Conservation (phyloP, 2,113 vertebrate species). For the Tachycineta bicolor region DNA sequence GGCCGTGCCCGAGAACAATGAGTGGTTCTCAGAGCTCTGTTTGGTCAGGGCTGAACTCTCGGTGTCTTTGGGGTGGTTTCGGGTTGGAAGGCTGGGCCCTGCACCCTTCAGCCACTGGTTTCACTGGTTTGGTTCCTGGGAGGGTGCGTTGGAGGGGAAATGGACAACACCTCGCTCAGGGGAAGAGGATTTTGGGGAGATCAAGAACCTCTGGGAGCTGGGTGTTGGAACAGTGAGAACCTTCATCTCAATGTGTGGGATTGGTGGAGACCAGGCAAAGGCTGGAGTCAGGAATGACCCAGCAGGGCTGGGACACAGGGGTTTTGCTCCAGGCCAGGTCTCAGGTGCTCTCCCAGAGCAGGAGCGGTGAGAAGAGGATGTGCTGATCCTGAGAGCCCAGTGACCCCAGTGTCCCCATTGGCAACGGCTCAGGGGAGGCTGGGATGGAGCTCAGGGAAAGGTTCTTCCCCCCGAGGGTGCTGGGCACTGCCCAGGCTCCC, state of each 20-base stretch:
- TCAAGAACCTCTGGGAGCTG: background rate
- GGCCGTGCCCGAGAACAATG: background rate
- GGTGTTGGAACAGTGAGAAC: background rate
- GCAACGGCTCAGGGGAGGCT: background rate
- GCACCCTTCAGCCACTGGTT: background rate
- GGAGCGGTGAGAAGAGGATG: background rate
- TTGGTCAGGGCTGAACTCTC: slow-evolving; percentile 1
- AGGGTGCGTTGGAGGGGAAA: background rate
- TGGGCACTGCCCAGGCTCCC: background rate
- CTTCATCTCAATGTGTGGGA: background rate
- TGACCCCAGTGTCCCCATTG: background rate
- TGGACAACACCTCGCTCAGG: rapidly evolving
- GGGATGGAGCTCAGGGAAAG: background rate
- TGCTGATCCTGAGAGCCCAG: background rate
- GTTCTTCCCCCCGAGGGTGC: background rate
- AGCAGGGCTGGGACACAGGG: background rate
- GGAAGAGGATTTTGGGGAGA: background rate
- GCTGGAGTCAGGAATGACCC: background rate
- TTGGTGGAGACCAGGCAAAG: background rate
- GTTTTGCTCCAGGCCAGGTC: background rate
- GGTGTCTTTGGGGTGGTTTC: background rate
- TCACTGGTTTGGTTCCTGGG: background rate
- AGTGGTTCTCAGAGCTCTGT: background rate
- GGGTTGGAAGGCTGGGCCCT: background rate
- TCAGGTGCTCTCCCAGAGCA: background rate